phyloP scores from a whole-genome alignment of 2,888 invertebrate genomes.

The Tinea pellionella region DNA sequence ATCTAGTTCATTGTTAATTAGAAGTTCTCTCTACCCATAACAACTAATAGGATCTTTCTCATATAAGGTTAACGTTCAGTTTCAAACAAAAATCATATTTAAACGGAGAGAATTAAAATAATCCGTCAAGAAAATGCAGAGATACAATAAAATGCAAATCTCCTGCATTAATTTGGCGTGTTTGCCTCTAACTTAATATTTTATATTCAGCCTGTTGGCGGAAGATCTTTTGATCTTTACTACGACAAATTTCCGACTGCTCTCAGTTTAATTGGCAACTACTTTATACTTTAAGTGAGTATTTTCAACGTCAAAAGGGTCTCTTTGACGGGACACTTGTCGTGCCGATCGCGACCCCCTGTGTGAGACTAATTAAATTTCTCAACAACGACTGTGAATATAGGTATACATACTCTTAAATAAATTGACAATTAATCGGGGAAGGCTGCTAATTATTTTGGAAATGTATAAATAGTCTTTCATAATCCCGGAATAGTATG shows the following conservation, averaged over 20 bases:
- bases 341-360: neutral
- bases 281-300: neutral
- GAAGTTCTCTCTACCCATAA: neutral
- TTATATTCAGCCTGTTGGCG: neutral
- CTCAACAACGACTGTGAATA: too few species aligned
- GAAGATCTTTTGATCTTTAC: neutral
- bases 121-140: neutral
- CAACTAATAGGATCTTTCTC: neutral
- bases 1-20: neutral
- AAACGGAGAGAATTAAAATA: neutral
- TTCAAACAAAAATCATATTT: neutral
- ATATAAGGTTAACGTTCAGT: neutral
- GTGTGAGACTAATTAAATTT: too few species aligned
- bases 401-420: too few species aligned
- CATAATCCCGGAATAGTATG: too few species aligned
- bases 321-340: neutral
- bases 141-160: neutral
- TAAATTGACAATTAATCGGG: too few species aligned
- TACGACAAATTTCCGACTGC: neutral
- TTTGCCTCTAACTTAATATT: neutral
- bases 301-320: neutral
- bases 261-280: neutral
- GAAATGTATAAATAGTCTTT: too few species aligned
- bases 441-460: too few species aligned
- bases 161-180: neutral